Evolutionary conservation across 2,888 invertebrate genomes (phyloP), one percentile per base, ranked within the genome.

Genomic region (Aradus depressus): DNA sequence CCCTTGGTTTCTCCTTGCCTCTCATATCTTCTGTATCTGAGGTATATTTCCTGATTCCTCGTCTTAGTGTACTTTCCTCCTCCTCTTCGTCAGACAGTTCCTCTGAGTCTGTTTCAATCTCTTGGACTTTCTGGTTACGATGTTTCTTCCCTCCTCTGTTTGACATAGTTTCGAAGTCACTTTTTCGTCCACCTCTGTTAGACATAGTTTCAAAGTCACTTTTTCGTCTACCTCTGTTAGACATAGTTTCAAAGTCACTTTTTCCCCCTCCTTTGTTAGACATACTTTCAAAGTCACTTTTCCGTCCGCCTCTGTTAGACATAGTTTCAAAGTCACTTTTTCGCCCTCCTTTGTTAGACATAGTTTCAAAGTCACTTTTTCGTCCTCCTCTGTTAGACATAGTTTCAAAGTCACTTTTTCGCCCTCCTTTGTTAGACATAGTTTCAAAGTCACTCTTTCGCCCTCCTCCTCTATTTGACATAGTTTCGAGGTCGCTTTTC

Each of bases 361-460:
- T 14, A 8, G 10, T 14, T 38, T 14, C 8, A 14, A 38, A 38
- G 10, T 38, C 16, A 14, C 8, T 8, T 8, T 38, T 38, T 8
- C 10, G 16, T 8, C 12, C 8, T 8, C 16, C 16, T 12, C n/a
- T n/a, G n/a, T n/a, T n/a, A n/a, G n/a, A n/a, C n/a, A n/a, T 19
- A 26, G 4, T 47, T 37, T 47, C 47, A 3, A 47, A 14, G 19
- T 45, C 49, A 39, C 49, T 49, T 23, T n/a, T 35, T 37, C 38
- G 37, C 14, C 47, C 47, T 23, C 42, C 42, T 4, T 21, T 14
- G 6, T 25, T 23, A 38, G 47, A 47, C 22, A 47, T 38, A 16
- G 23, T 21, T n/a, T 35, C 47, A 4, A 35, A 38, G 16, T 35
- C 35, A n/a, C 28, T 19, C 38, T 26, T 35, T 19, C 38, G 37